Evolutionary conservation across 92 coral and sea anemone species (phyloP).

Genomic region (Palythoa caribaeorum): DNA sequence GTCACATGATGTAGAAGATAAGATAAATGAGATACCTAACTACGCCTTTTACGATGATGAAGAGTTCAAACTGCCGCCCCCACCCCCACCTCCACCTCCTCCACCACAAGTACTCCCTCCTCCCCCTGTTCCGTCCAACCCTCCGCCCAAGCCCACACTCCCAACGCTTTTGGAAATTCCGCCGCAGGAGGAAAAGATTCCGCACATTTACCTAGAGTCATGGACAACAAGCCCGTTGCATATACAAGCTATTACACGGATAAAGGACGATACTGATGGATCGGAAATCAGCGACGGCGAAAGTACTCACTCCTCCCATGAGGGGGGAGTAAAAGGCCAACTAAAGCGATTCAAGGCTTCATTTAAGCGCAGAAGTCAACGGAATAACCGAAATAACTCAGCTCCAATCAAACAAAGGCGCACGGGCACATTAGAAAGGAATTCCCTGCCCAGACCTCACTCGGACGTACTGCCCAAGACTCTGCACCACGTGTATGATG

Average conservation of each 20-base stretch:
- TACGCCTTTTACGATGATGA: constrained; percentile 32
- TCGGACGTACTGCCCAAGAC: constrained; percentile 42
- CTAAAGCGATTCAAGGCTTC: neutral
- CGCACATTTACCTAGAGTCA: neutral
- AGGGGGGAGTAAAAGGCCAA: neutral
- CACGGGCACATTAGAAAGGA: constrained; percentile 12
- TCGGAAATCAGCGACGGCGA: neutral
- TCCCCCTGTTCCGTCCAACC: constrained; percentile 24
- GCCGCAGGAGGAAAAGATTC: neutral
- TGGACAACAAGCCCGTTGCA: neutral
- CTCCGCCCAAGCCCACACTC: constrained; percentile 9
- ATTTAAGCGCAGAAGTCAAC: neutral
- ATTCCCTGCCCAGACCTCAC: constrained; percentile 40
- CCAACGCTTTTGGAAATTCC: neutral
- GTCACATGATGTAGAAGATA: neutral
- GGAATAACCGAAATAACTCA: neutral
- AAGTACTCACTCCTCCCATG: neutral
- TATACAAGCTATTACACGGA: neutral
- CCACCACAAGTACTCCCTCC: neutral
- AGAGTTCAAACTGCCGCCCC: neutral
- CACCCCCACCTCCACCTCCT: constrained; percentile 16
- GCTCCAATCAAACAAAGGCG: neutral
- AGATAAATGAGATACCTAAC: constrained; percentile 5
- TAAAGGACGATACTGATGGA: neutral
- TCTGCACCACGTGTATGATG: constrained; percentile 38